phyloP scores from a whole-genome alignment of 30 jellyfish, hydroid and myxozoan species.

The Clytia hemisphaerica region DNA sequence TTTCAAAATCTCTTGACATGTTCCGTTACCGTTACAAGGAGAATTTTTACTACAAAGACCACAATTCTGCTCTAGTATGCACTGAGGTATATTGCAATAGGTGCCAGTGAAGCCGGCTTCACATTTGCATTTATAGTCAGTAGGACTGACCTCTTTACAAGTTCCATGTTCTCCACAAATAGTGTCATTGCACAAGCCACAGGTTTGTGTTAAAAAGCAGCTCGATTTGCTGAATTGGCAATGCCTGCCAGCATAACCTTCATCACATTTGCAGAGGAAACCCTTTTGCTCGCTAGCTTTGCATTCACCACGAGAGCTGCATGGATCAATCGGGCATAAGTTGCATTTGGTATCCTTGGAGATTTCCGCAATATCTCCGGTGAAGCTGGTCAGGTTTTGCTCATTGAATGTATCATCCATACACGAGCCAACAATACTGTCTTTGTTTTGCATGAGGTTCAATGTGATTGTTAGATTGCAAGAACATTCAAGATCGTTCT shows the following conservation, averaged over 20 bases:
- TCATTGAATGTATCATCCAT: no score
- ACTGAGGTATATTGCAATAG: not conserved
- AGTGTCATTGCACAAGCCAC: not conserved
- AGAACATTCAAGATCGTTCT: not conserved
- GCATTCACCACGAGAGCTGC: conserved; percentile 1
- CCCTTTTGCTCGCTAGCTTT: not conserved
- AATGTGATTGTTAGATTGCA: not conserved
- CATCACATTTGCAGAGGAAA: not conserved
- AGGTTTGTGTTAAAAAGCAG: not conserved
- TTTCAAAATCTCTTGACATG: no score
- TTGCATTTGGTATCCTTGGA: not conserved
- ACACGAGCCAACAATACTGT: no score
- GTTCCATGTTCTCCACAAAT: not conserved
- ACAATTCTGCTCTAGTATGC: no score
- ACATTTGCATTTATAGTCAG: not conserved
- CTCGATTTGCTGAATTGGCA: not conserved
- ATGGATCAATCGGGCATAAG: not conserved
- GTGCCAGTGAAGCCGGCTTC: not conserved
- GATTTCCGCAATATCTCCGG: no score
- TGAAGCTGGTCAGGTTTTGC: no score
- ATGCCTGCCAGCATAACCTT: conserved; percentile 1
- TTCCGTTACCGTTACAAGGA: no score
- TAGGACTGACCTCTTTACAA: not conserved
- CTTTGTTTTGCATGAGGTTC: not conserved
- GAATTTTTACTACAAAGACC: no score